phyloP scores from a whole-genome alignment of 1,140 invertebrate genomes.

The Octopus sinensis region DNA sequence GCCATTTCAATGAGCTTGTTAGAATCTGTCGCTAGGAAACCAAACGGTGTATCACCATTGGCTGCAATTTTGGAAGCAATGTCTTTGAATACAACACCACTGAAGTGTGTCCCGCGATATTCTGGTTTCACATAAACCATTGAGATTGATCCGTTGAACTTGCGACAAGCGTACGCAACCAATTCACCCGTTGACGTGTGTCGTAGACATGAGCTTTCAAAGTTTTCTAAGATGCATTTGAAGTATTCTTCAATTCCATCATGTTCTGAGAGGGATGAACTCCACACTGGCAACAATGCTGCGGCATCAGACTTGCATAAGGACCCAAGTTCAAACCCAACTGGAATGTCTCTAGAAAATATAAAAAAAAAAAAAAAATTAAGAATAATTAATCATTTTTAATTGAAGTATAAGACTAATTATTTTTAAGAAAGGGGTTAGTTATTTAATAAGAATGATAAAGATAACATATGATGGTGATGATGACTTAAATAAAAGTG shows the following conservation, averaged over 20 bases:
- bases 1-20: slow-evolving; percentile 32
- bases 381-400: not conserved
- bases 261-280: not conserved
- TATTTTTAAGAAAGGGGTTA: no score
- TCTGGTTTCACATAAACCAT: slow-evolving; percentile 39
- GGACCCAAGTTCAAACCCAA: not conserved
- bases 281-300: not conserved
- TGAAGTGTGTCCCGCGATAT: slow-evolving; percentile 31
- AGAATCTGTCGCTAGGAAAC: slow-evolving; percentile 38
- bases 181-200: slow-evolving; percentile 28
- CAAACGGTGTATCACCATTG: slow-evolving; percentile 34
- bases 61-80: slow-evolving; percentile 31
- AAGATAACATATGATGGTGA: no score
- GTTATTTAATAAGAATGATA: no score
- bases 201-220: slow-evolving; percentile 39
- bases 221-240: slow-evolving; percentile 29
- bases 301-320: not conserved
- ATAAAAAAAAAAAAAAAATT: not conserved
- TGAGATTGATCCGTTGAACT: slow-evolving; percentile 44
- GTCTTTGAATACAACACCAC: slow-evolving; percentile 33
- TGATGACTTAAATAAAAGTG: no score
- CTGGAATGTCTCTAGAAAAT: not conserved
- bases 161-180: slow-evolving; percentile 40
- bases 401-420: no score
- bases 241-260: slow-evolving; percentile 37